Evolutionary conservation across 1,140 invertebrate genomes (phyloP).

Genomic region (Caerostris darwini): DNA sequence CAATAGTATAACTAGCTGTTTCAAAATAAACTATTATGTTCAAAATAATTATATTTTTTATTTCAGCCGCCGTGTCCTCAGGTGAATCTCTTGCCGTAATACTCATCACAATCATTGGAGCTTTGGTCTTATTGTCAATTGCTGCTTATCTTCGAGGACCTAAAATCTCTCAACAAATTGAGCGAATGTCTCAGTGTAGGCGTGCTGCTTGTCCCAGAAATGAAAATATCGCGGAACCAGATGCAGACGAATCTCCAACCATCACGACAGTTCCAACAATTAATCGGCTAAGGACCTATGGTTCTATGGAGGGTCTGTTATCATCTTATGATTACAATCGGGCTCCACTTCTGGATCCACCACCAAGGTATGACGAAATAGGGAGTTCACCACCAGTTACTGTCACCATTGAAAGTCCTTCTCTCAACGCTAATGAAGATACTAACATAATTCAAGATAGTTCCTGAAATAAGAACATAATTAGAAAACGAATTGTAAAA

Average conservation of each 20-base stretch:
- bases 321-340: constrained; percentile 8
- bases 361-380: constrained; percentile 34
- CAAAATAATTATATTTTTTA: neutral
- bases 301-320: neutral
- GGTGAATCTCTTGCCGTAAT: constrained; percentile 67
- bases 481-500: too few relatives aligned
- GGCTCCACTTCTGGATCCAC: neutral
- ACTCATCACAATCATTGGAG: constrained; percentile 31
- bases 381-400: neutral
- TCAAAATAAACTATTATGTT: neutral
- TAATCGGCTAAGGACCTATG: constrained; percentile 16
- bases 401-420: neutral
- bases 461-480: neutral
- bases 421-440: neutral
- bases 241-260: neutral
- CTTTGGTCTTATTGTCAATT: constrained; percentile 8
- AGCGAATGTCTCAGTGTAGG: constrained; percentile 32
- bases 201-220: neutral
- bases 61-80: neutral
- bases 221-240: neutral
- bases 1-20: too few relatives aligned
- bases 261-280: neutral
- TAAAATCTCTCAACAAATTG: constrained; percentile 58
- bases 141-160: constrained; percentile 60
- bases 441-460: neutral